Conservation (phyloP, 2,113 vertebrate species). For the Crypturellus undulatus region DNA sequence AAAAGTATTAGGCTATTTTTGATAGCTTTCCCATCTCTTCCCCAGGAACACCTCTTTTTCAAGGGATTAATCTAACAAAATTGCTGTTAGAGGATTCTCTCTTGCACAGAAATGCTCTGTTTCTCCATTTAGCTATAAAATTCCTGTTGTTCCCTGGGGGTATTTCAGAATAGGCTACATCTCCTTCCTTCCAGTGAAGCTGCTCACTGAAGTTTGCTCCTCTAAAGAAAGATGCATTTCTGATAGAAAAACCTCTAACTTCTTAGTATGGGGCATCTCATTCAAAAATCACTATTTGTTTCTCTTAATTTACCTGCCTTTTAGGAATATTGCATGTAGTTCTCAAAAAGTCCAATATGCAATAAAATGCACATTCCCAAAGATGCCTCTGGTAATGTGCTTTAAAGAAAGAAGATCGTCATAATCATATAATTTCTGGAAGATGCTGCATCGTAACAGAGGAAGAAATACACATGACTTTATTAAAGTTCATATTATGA, state of each 20-base stretch:
- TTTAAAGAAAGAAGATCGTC: not conserved
- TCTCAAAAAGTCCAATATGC: not conserved
- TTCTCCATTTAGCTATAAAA: not conserved
- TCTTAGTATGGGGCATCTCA: not conserved
- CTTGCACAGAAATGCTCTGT: not conserved
- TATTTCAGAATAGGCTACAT: not conserved
- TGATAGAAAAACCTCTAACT: not conserved
- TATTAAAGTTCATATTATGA: not conserved
- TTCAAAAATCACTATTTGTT: not conserved
- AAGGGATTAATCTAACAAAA: not conserved
- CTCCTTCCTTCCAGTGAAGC: not conserved
- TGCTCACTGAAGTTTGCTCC: not conserved
- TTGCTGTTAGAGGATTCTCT: not conserved
- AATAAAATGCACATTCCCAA: too few species aligned
- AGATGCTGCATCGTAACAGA: not conserved
- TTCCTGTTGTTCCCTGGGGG: not conserved
- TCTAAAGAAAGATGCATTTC: not conserved
- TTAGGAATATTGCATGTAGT: not conserved
- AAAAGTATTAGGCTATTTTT: conserved; percentile 17
- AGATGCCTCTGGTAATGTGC: not conserved
- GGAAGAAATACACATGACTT: not conserved
- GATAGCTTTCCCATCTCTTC: not conserved
- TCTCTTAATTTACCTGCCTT: not conserved
- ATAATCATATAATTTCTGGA: not conserved
- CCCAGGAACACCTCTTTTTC: conserved; percentile 19